These are phyloP conservation scores for Eurystomus glaucurus DNA, from an alignment of 2,797 vertebrate species.

Conservation along the genomic window DNA sequence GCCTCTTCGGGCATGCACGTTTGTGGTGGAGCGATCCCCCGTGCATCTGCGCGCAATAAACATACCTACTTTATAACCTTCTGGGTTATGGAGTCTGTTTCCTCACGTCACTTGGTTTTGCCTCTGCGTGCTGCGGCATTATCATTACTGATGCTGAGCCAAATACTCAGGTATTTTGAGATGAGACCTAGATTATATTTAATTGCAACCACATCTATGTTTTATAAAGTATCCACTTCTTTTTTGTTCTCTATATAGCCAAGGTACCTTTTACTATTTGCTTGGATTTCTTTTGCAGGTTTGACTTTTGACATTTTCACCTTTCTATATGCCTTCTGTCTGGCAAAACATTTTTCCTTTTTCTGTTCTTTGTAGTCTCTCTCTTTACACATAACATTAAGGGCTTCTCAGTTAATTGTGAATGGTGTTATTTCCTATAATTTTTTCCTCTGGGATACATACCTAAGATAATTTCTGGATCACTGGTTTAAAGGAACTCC, in stretches of 20 bases:
- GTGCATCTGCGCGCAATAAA: too few relatives aligned
- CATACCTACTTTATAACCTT: too few relatives aligned
- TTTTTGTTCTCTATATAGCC: not conserved
- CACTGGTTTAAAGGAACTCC: not conserved
- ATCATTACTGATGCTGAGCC: not conserved
- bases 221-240: not conserved
- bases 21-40: too few relatives aligned
- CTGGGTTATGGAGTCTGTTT: too few relatives aligned
- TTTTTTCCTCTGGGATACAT: not conserved
- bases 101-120: too few relatives aligned
- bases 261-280: not conserved
- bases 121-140: not conserved
- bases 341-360: not conserved
- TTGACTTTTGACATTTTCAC: not conserved
- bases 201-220: not conserved
- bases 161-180: not conserved
- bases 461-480: not conserved
- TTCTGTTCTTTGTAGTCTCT: not conserved
- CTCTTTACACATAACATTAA: not conserved
- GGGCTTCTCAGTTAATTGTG: not conserved
- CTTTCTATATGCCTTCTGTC: not conserved
- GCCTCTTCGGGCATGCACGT: too few relatives aligned
- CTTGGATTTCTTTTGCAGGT: not conserved
- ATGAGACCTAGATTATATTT: not conserved
- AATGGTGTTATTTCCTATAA: not conserved